A percentile compares a stretch with the other conserved stretches of the same genome.
phyloP scores from a whole-genome alignment of 2,888 invertebrate genomes.

The Dynastes grantii region DNA sequence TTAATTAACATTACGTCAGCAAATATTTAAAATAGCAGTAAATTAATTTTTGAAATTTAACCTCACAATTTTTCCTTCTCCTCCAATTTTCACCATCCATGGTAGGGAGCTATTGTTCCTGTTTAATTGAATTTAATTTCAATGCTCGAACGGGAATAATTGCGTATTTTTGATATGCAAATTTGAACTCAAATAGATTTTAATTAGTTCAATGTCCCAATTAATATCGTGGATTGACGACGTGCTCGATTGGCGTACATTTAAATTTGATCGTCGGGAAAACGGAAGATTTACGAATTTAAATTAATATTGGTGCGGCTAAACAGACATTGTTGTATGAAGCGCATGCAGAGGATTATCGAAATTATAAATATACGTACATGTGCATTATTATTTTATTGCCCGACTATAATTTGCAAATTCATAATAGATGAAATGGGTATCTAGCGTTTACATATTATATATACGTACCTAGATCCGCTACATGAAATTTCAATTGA shows the following conservation, averaged over 20 bases:
- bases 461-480: too few species aligned
- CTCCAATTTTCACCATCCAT: constrained; percentile 6
- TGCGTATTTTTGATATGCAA: constrained; percentile 39
- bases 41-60: constrained; percentile 25
- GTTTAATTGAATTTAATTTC: constrained; percentile 42
- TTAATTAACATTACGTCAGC: too few species aligned
- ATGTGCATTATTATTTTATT: too few species aligned
- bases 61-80: not conserved
- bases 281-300: constrained; percentile 29
- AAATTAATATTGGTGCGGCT: constrained; percentile 29
- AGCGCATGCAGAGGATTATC: not conserved
- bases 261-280: constrained; percentile 24
- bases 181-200: constrained; percentile 37
- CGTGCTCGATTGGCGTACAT: not conserved
- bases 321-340: constrained; percentile 13
- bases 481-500: too few species aligned
- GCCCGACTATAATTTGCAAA: too few species aligned
- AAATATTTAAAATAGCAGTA: constrained; percentile 3
- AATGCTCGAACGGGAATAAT: constrained; percentile 30
- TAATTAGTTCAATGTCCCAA: constrained; percentile 43
- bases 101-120: constrained; percentile 23
- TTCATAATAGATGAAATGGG: too few species aligned
- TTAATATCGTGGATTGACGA: constrained; percentile 37
- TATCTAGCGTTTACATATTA: too few species aligned
- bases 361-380: not conserved